Base-by-base conservation (phyloP, 1,140 invertebrate species). In the Goniozus legneri region DNA sequence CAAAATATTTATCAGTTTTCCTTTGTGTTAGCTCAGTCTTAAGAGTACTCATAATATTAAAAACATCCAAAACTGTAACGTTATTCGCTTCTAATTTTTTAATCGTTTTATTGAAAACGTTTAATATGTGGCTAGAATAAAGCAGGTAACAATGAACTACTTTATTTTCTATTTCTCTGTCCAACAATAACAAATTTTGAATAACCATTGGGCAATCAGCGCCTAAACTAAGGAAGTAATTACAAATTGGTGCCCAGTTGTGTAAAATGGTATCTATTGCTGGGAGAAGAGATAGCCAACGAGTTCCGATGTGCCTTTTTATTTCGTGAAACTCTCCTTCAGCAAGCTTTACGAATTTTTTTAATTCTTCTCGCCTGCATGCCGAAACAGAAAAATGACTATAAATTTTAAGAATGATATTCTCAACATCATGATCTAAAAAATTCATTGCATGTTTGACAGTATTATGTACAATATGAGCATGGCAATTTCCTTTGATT, bases 401-500 rank as follows among this genome's bases (percentile, higher is more conserved):
- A 50, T 38, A 52, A 12, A 52, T 24, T 38, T 56, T 56, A 16
- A 51, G 32, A 15, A 52, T 16, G 0, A 56, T 43, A 32, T 16
- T 47, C 18, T 56, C 50, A 36, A 56, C 40, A 42, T 57, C 47
- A 40, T 52, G 54, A 2, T 50, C 39, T 16, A 56, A 45, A 10
- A 35, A 7, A 43, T 52, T 56, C 15, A 43, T 47, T 2, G 44
- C 45, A 48, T 54, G 31, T 46, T 37, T 49, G 8, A 31, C 53
- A 45, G 50, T 32, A 31, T 56, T 56, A 13, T 56, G 50, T n/a
- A 59, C 44, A 2, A 59, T 44, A 30, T 59, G 50, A 10, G 35
- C 46, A 19, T 59, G 50, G 33, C 47, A 57, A 47, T 56, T 60
- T 8, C 36, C 44, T 47, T 60, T 48, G 16, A 59, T 47, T 36